These are phyloP conservation scores for Trididemnum clinides DNA, from an alignment of 23 tunicate species.

Conservation along the genomic window DNA sequence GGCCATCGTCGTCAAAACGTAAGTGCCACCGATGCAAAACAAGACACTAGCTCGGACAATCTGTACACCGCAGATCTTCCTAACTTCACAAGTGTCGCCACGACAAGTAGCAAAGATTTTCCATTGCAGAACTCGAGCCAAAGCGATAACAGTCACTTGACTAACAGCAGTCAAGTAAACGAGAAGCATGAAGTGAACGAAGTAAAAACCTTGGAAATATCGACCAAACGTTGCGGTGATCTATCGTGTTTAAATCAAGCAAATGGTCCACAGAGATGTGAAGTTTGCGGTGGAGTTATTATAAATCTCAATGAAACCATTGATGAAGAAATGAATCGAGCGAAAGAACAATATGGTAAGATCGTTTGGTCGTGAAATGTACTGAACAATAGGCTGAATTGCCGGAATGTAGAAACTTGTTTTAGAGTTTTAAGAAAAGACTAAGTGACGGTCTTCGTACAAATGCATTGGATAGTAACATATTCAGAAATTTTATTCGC, in stretches of 20 bases:
- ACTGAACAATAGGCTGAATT: no score
- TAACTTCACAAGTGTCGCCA: neutral
- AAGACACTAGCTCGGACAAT: neutral
- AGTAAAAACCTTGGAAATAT: no score
- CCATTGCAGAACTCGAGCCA: conserved; percentile 3
- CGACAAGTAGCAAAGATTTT: conserved; percentile 26
- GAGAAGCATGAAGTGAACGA: no score
- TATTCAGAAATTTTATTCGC: no score
- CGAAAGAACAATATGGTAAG: conserved; percentile 51
- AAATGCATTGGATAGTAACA: no score
- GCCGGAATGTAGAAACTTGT: no score
- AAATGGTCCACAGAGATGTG: conserved; percentile 20
- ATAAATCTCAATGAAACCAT: neutral
- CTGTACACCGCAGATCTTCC: neutral
- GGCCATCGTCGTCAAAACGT: conserved; percentile 10
- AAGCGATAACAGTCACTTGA: neutral
- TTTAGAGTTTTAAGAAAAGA: no score
- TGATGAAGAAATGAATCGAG: conserved; percentile 36
- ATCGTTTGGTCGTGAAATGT: neutral
- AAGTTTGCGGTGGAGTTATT: conserved; percentile 28
- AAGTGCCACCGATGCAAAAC: neutral
- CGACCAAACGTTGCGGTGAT: neutral
- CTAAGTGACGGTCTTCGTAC: no score
- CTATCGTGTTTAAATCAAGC: neutral
- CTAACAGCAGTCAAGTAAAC: neutral